These are phyloP conservation scores for Ormyrus pomaceus DNA, from an alignment of 2,888 invertebrate species.

Conservation along the genomic window DNA sequence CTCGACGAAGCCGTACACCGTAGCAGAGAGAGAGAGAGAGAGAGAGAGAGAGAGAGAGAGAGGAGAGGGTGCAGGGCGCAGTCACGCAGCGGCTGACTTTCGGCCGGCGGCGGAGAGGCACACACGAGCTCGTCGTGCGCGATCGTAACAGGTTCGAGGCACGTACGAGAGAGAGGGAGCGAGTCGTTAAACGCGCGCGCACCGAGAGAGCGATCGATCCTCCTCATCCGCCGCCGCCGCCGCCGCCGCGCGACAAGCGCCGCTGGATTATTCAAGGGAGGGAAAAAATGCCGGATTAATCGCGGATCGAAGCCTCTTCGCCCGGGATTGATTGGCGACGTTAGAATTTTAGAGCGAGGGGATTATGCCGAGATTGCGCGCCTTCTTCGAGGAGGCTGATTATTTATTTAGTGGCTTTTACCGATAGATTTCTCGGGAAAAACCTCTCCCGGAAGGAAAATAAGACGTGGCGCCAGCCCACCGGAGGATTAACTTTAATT, in stretches of 20 bases:
- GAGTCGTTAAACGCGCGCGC: constrained; percentile 48
- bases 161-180: constrained; percentile 25
- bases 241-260: background rate
- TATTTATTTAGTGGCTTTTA: too few relatives aligned
- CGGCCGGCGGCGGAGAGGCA: constrained; percentile 29
- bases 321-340: too few relatives aligned
- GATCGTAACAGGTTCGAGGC: constrained; percentile 34
- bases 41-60: background rate
- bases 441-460: too few relatives aligned
- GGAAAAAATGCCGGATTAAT: too few relatives aligned
- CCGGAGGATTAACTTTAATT: too few relatives aligned
- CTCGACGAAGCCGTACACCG: too few relatives aligned
- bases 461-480: too few relatives aligned
- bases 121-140: constrained; percentile 25
- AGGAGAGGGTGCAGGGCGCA: constrained; percentile 6
- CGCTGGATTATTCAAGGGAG: background rate
- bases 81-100: constrained; percentile 49
- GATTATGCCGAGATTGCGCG: too few relatives aligned
- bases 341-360: too few relatives aligned
- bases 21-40: background rate
- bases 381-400: too few relatives aligned
- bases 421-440: too few relatives aligned
- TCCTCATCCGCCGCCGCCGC: constrained; percentile 14
- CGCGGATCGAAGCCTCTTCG: too few relatives aligned
- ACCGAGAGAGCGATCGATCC: constrained; percentile 47